Evolutionary conservation across 1,140 invertebrate species (phyloP).

Genomic region (Aphaenogaster ashmeadi): DNA sequence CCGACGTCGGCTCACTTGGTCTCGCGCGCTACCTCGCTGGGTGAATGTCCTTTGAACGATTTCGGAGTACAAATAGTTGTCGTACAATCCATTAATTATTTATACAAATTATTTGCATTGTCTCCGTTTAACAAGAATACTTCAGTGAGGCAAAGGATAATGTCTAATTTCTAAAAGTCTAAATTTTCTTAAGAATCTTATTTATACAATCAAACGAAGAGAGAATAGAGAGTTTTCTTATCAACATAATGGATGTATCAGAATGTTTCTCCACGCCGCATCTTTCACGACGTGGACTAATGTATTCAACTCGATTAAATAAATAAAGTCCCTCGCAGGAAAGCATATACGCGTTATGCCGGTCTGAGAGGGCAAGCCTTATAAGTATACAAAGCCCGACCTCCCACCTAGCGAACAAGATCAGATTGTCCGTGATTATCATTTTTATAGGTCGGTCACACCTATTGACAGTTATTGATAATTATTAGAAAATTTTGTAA

Average conservation of each 20-base stretch:
- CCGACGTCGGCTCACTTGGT: conserved; percentile 9
- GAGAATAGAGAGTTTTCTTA: not conserved
- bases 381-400: conserved; percentile 48
- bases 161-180: not conserved
- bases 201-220: not conserved
- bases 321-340: conserved; percentile 75
- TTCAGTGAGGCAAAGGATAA: not conserved
- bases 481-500: not conserved
- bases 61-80: not conserved
- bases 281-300: conserved; percentile 77
- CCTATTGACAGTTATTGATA: not conserved
- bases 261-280: conserved; percentile 59
- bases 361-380: conserved; percentile 43
- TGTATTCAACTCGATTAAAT: conserved; percentile 82
- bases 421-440: conserved; percentile 11
- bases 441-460: not conserved
- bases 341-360: conserved; percentile 67
- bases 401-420: conserved; percentile 38
- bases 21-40: not conserved
- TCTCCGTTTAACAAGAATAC: not conserved
- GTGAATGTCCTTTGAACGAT: conserved; percentile 8
- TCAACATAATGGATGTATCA: not conserved
- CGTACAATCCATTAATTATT: not conserved
- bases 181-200: not conserved
- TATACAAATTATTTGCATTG: not conserved